Base-by-base conservation (phyloP, 1,140 invertebrate species). In the Calliopsis andreniformis region DNA sequence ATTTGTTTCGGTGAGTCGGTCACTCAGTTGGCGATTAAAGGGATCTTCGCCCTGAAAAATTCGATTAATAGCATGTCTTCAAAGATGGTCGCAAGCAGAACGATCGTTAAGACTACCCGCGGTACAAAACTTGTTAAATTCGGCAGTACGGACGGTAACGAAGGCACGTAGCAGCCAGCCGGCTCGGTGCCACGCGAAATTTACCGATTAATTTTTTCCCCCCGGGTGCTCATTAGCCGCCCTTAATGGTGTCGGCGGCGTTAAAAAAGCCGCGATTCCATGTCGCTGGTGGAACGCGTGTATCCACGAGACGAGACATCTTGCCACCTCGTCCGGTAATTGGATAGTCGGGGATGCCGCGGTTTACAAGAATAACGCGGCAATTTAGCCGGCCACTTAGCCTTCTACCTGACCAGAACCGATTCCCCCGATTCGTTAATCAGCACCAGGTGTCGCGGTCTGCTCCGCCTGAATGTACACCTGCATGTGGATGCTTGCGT, bases 281-380 rank as follows among this genome's bases (percentile, higher is more conserved):
- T 70, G 71, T 16, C 14, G 23, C 16, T 16, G 28, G 14, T 14
- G 73, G 55, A 67, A 82, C 73, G 79, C 79, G 66, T 51, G 79
- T 77, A 64, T 53, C 64, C 76, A 55, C 49, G 51, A 62, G 55
- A 53, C 58, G 79, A 47, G 53, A 76, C 70, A 61, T 64, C 78
- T 80, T 49, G 72, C 78, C 81, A 80, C 78, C 75, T 84, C 82
- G 71, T 53, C 78, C 75, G 39, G 83, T 85, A 84, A 85, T 85
- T 85, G 83, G 82, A 85, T 80, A 76, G 75, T 64, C 82, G 64
- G 55, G 66, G 78, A 85, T 68, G 63, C 62, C 78, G 66, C 78
- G 83, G 78, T 84, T 84, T 84, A 79, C 83, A 84, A 75, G 79
- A 85, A 79, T 85, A 85, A 85, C 75, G 75, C 62, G 49, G 83